Base-by-base conservation (phyloP, 2,888 invertebrate genomes). In the Eulithis prunata region DNA sequence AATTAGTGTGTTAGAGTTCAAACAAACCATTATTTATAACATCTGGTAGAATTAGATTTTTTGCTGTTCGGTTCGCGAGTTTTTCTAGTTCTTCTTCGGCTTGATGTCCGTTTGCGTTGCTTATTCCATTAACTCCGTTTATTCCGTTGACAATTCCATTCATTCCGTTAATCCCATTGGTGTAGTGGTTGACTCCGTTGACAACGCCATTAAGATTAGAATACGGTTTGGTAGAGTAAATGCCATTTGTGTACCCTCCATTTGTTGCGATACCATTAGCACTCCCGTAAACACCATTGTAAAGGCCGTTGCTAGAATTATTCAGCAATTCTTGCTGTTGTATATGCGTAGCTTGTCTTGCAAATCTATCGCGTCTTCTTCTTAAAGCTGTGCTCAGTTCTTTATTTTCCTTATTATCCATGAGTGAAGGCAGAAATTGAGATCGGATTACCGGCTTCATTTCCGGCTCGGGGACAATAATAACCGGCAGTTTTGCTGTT, bases 261-360 rank as follows among this genome's bases (percentile, higher is more conserved):
- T 81, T 85, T 10, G 78, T 77, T 49, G 78, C 78, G 57, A 72
- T 73, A 43, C 78, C 81, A 70, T 77, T 83, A 4, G 74, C 61
- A 66, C 70, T 83, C 4, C 74, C 73, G 60, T 85, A 86, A 2
- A 88, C 64, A 3, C 83, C 83, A 63, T 81, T 87, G 68, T 85
- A 85, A 38, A 85, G 76, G 5, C 78, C 81, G 67, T 77, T 82
- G 68, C 74, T 84, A 0, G 88, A 85, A 64, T 83, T 86, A 57
- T 87, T 91, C 8, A 91, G 75, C 69, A 92, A 78, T 88, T 97
- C 97, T 82, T 96, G 95, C 82, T 96, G 97, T 78, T 97, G 97
- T 79, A 97, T 96, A 80, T 97, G 97, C 81, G 96, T 96, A 62
- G 97, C 95, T 82, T 98, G 97, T 69, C 98, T 94, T 76, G 97